Evolutionary conservation across 2,797 vertebrate genomes (phyloP).

Genomic region (Channa striata): DNA sequence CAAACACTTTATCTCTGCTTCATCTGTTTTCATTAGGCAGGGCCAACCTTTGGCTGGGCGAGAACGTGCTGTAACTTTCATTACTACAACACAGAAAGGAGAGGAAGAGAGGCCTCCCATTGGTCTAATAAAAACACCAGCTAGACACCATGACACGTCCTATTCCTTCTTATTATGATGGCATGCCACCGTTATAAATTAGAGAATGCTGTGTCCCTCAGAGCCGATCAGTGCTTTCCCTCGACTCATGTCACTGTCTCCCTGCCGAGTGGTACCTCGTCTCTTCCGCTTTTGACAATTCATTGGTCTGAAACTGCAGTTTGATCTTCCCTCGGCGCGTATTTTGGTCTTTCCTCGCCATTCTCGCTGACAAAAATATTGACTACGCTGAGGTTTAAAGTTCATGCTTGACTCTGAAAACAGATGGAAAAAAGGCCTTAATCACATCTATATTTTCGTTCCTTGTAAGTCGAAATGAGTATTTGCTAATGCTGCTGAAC

Average conservation of each 20-base stretch:
- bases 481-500: not conserved
- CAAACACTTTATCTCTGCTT: slow-evolving; percentile 91
- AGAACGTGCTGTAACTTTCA: slow-evolving; percentile 84
- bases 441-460: not conserved
- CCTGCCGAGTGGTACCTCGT: slow-evolving; percentile 23
- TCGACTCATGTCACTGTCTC: slow-evolving; percentile 7
- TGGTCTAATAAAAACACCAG: slow-evolving; percentile 78
- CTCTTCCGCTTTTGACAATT: not conserved
- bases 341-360: not conserved
- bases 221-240: slow-evolving; percentile 48
- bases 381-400: not conserved
- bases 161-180: slow-evolving; percentile 73
- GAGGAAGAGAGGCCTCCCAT: slow-evolving; percentile 73
- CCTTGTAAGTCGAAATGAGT: not conserved
- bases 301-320: not conserved
- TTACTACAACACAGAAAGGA: slow-evolving; percentile 75
- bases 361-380: slow-evolving; percentile 8
- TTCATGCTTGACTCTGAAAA: not conserved
- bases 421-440: not conserved
- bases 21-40: slow-evolving; percentile 91
- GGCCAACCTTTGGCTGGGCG: slow-evolving; percentile 85
- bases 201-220: slow-evolving; percentile 50
- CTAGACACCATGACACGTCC: slow-evolving; percentile 70
- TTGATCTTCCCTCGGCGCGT: not conserved
- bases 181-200: slow-evolving; percentile 56